Percentiles rank a stretch among this genome's conserved stretches.
These are phyloP conservation scores for Podiceps cristatus DNA, from an alignment of 2,113 vertebrate species.

Conservation along the genomic window DNA sequence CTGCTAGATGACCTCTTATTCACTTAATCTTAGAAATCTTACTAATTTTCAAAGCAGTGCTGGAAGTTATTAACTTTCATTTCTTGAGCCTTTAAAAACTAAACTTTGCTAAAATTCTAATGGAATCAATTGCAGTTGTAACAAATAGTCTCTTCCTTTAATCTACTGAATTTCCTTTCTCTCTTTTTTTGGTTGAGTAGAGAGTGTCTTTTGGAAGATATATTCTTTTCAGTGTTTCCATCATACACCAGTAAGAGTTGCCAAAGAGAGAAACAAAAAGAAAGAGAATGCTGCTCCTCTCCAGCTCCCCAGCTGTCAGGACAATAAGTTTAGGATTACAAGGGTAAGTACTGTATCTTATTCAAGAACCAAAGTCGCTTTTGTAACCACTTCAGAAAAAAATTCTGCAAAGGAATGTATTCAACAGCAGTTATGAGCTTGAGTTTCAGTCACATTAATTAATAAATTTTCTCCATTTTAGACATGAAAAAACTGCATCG, in stretches of 20 bases:
- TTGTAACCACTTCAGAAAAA: neutral
- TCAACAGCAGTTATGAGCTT: neutral
- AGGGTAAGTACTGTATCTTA: neutral
- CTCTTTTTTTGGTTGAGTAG: neutral
- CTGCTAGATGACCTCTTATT: neutral
- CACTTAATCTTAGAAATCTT: neutral
- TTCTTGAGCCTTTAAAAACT: neutral
- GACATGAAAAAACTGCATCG: neutral
- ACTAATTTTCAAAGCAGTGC: neutral
- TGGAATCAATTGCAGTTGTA: neutral
- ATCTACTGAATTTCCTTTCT: neutral
- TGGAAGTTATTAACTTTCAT: neutral
- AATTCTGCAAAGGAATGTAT: neutral
- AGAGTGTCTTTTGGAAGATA: neutral
- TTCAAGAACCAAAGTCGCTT: neutral
- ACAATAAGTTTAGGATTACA: constrained; percentile 22
- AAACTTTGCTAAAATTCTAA: neutral
- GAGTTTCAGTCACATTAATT: neutral
- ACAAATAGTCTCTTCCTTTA: neutral
- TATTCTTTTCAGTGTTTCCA: neutral
- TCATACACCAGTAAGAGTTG: neutral
- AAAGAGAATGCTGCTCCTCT: neutral
- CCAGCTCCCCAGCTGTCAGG: constrained; percentile 10
- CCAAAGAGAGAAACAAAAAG: constrained; percentile 17
- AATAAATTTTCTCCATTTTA: neutral